Conservation (phyloP, 2,797 vertebrate species). For the Phoxinus dragarum region DNA sequence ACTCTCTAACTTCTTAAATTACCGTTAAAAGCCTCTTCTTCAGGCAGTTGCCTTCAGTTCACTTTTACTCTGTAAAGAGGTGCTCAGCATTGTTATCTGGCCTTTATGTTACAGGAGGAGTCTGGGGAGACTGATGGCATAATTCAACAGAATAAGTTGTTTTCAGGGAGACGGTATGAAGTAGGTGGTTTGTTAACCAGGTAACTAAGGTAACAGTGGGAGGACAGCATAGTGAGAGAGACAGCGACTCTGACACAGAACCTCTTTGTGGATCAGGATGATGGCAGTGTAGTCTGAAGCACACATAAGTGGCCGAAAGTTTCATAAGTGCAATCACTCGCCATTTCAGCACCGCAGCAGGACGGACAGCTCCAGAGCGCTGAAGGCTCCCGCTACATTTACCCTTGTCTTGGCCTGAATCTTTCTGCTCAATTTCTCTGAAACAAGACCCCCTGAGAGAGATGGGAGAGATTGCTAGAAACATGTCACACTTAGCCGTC, state of each 20-base stretch:
- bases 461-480: conserved; percentile 15
- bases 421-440: conserved; percentile 48
- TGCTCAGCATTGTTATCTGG: conserved; percentile 40
- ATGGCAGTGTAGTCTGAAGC: conserved; percentile 23
- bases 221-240: not conserved
- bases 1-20: conserved; percentile 34
- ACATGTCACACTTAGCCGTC: conserved; percentile 16
- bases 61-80: conserved; percentile 43
- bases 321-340: conserved; percentile 1
- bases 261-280: conserved; percentile 18
- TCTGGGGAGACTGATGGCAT: not conserved
- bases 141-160: conserved; percentile 28
- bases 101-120: conserved; percentile 41
- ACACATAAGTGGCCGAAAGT: conserved; percentile 20
- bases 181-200: conserved; percentile 25
- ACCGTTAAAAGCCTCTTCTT: conserved; percentile 37
- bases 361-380: conserved; percentile 44
- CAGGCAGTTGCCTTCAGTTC: conserved; percentile 34
- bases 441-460: conserved; percentile 48
- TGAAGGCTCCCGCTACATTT: conserved; percentile 33
- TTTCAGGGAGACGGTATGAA: conserved; percentile 1
- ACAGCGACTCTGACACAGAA: conserved; percentile 3
- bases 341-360: conserved; percentile 44
- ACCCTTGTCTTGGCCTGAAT: conserved; percentile 6
- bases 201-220: conserved; percentile 11